Conservation (phyloP, 2,113 vertebrate species). For the Terrapene triunguis region DNA sequence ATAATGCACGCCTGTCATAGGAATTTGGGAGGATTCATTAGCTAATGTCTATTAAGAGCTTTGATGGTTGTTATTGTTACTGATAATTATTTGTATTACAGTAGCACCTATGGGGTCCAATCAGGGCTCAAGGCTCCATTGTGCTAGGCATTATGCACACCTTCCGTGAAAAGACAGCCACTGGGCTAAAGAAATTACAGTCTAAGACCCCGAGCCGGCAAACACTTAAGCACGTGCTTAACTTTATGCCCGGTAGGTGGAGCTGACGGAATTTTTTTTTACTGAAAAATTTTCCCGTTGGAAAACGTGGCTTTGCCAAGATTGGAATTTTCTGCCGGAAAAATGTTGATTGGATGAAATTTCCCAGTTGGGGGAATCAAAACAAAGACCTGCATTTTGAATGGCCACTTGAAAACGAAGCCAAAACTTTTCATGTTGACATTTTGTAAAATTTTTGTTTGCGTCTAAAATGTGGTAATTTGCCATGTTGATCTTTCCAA, state of each 20-base stretch:
- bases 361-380: background rate
- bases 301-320: background rate
- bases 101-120: background rate
- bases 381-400: background rate
- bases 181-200: background rate
- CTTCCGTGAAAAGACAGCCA: background rate
- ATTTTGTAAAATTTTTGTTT: background rate
- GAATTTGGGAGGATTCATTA: background rate
- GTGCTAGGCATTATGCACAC: background rate
- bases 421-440: background rate
- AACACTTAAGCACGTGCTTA: background rate
- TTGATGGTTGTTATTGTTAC: background rate
- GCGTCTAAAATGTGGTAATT: background rate
- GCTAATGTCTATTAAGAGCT: background rate
- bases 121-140: background rate
- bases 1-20: background rate
- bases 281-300: background rate
- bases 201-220: background rate
- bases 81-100: background rate
- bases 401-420: background rate
- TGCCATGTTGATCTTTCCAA: background rate
- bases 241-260: background rate
- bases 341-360: background rate
- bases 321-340: background rate
- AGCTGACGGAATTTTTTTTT: background rate